Evolutionary conservation across 2,888 invertebrate genomes (phyloP).

Genomic region (Volucella inflata): DNA sequence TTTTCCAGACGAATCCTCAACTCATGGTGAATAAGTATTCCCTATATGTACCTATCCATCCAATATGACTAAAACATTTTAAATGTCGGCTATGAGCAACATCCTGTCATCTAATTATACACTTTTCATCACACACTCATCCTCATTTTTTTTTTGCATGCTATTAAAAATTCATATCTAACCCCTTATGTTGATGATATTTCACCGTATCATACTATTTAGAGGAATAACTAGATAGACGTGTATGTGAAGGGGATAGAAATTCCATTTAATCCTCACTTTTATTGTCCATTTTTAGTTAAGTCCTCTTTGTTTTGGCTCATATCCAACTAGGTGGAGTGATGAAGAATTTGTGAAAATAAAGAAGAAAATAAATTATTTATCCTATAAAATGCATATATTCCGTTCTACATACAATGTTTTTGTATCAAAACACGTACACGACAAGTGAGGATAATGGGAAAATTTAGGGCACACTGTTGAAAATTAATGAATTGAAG

Average conservation of each 20-base stretch:
- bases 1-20: too few species aligned
- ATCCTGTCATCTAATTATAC: conserved; percentile 9
- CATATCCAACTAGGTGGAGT: conserved; percentile 67
- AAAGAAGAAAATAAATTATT: conserved; percentile 29
- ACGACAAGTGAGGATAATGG: conserved; percentile 61
- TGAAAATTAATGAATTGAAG: not conserved
- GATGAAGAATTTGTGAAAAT: conserved; percentile 15
- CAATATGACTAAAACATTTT: too few species aligned
- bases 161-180: conserved; percentile 56
- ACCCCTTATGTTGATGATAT: conserved; percentile 58
- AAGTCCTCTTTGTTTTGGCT: conserved; percentile 43
- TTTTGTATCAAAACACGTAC: conserved; percentile 6
- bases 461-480: conserved; percentile 59
- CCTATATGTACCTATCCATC: too few species aligned
- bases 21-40: too few species aligned
- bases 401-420: conserved; percentile 36
- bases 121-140: conserved; percentile 22
- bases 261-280: conserved; percentile 56
- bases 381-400: conserved; percentile 26
- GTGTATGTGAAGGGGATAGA: conserved; percentile 1
- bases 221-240: not conserved
- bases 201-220: not conserved
- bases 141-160: conserved; percentile 10
- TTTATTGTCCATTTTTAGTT: conserved; percentile 46
- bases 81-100: too few species aligned